Percentiles rank a stretch among this genome's conserved stretches.
Evolutionary conservation across 1,140 invertebrate genomes (phyloP).

Genomic region (Hermatobates lingyangjiaoensis): DNA sequence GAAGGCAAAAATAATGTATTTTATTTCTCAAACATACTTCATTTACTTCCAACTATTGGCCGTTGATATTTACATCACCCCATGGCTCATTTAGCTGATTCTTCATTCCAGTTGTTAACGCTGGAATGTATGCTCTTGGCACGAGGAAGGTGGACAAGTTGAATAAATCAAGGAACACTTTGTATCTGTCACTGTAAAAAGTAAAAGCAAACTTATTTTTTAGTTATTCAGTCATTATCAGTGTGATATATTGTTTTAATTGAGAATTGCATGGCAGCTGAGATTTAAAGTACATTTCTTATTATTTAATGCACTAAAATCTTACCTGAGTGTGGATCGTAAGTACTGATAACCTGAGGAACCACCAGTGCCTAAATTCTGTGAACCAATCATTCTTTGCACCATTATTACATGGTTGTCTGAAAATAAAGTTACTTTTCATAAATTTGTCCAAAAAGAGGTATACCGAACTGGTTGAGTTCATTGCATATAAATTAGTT

Average conservation of each 20-base stretch:
- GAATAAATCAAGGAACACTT: constrained; percentile 94
- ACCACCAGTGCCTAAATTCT: constrained; percentile 89
- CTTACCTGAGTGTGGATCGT: constrained; percentile 83
- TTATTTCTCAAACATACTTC: too few relatives aligned
- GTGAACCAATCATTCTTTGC: constrained; percentile 96
- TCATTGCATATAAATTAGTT: too few relatives aligned
- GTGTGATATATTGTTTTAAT: background rate
- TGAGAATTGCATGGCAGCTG: background rate
- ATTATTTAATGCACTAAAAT: background rate
- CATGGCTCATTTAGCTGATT: constrained; percentile 7
- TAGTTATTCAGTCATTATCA: background rate
- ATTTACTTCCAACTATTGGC: too few relatives aligned
- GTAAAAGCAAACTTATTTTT: constrained; percentile 14
- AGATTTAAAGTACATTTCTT: background rate
- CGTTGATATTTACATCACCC: too few relatives aligned
- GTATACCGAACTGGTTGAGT: too few relatives aligned
- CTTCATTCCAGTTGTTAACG: constrained; percentile 35
- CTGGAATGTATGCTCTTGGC: constrained; percentile 76
- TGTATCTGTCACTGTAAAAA: constrained; percentile 81
- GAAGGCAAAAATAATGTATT: too few relatives aligned
- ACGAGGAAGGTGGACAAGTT: constrained; percentile 93
- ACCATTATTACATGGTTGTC: constrained; percentile 98
- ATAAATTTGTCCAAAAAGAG: too few relatives aligned
- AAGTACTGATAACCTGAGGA: constrained; percentile 97
- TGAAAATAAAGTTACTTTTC: constrained; percentile 25